phyloP scores from a whole-genome alignment of 2,797 vertebrate genomes.

The Adelosebastes latens region DNA sequence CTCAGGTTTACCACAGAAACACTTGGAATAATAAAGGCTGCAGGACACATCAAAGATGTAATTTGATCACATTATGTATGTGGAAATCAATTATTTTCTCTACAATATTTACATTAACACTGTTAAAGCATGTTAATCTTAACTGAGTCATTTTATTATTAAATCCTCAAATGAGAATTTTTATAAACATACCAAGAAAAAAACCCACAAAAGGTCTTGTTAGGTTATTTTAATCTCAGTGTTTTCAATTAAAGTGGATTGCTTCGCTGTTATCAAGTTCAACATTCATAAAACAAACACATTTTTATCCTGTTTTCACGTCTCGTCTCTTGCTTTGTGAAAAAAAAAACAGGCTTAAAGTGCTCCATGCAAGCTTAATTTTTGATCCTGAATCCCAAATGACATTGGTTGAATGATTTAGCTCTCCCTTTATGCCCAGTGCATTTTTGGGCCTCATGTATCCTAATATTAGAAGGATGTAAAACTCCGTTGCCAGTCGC shows the following conservation, averaged over 20 bases:
- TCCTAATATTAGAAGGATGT: slow-evolving; percentile 16
- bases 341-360: neutral
- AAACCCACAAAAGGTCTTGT: neutral
- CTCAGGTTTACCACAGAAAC: neutral
- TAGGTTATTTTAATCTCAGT: neutral
- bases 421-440: neutral
- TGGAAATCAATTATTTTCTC: neutral
- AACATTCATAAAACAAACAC: neutral
- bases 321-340: neutral
- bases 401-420: neutral
- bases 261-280: neutral
- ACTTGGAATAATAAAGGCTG: neutral
- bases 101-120: neutral
- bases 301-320: neutral
- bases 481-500: slow-evolving; percentile 27
- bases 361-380: neutral
- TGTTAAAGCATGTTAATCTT: neutral
- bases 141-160: neutral
- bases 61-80: neutral
- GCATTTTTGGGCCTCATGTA: neutral
- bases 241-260: neutral
- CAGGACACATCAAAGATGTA: neutral
- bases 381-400: slow-evolving; percentile 8
- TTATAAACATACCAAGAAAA: neutral
- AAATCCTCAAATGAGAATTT: neutral